Evolutionary conservation across 1,140 invertebrate species (phyloP).

Genomic region (Penaeus chinensis): DNA sequence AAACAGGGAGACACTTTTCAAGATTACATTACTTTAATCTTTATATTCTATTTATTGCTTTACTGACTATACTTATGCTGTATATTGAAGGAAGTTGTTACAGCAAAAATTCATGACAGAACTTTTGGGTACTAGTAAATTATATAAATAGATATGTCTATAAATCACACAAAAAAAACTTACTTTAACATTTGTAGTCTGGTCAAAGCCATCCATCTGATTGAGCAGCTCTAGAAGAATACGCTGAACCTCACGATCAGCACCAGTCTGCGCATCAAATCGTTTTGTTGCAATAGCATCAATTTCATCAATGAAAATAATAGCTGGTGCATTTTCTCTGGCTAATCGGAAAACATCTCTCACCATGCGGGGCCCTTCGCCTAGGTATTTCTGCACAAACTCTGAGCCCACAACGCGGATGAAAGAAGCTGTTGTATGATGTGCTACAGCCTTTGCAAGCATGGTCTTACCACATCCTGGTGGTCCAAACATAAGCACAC

Average conservation of each 20-base stretch:
- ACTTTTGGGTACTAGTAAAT: too few species aligned
- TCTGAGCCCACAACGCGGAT: constrained; percentile 99
- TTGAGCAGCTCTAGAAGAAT: constrained; percentile 97
- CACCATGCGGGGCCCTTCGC: constrained; percentile 99
- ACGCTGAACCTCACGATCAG: constrained; percentile 98
- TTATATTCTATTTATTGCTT: too few species aligned
- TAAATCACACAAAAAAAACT: constrained; percentile 28
- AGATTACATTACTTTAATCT: too few species aligned
- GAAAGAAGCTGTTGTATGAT: constrained; percentile 96
- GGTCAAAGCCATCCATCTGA: constrained; percentile 99
- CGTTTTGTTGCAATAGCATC: constrained; percentile 98
- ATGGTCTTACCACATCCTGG: constrained; percentile 98
- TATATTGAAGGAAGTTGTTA: too few species aligned
- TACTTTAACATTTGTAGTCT: constrained; percentile 99
- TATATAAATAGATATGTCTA: neutral
- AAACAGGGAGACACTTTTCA: too few species aligned
- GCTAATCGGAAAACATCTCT: constrained; percentile 98
- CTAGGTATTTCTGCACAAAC: constrained; percentile 99
- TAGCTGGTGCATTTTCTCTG: constrained; percentile 99
- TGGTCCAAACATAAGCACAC: constrained; percentile 98
- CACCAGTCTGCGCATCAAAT: constrained; percentile 99
- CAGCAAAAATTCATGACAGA: too few species aligned
- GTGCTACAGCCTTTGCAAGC: constrained; percentile 98
- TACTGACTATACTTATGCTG: too few species aligned
- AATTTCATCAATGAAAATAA: constrained; percentile 99